Percentiles rank a stretch among this genome's conserved stretches.
Evolutionary conservation across 2,888 invertebrate species (phyloP).

Genomic region (Lapara coniferarum): DNA sequence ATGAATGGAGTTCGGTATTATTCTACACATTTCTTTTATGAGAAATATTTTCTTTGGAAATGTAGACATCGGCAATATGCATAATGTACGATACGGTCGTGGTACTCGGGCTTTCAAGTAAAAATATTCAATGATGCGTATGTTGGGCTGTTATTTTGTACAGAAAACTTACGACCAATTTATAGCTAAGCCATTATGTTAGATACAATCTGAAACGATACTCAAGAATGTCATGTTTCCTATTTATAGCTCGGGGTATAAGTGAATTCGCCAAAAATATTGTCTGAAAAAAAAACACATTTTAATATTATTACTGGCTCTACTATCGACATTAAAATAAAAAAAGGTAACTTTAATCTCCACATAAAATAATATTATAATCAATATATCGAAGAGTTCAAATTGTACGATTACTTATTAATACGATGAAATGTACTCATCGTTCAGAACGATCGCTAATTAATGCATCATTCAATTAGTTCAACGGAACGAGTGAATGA

Average conservation of each 20-base stretch:
- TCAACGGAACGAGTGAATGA: conserved; percentile 26
- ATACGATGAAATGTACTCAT: conserved; percentile 16
- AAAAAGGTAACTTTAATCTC: neutral
- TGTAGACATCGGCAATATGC: conserved; percentile 9
- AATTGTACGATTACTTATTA: conserved; percentile 14
- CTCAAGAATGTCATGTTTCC: neutral
- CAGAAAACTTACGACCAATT: neutral
- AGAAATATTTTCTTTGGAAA: conserved; percentile 13
- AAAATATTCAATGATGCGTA: neutral
- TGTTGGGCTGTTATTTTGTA: no score
- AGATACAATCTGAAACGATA: neutral
- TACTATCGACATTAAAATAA: neutral
- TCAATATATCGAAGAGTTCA: neutral
- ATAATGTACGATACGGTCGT: neutral
- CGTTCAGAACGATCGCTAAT: conserved; percentile 27
- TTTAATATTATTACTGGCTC: no score
- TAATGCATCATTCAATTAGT: conserved; percentile 36
- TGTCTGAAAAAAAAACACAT: neutral
- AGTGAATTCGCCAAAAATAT: neutral
- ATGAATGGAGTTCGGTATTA: conserved; percentile 45
- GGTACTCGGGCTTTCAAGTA: neutral
- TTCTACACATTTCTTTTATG: conserved; percentile 18
- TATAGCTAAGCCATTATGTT: neutral
- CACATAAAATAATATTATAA: neutral
- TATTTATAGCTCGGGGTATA: neutral